phyloP scores from a whole-genome alignment of 2,888 invertebrate genomes.

The Tiphia femorata region DNA sequence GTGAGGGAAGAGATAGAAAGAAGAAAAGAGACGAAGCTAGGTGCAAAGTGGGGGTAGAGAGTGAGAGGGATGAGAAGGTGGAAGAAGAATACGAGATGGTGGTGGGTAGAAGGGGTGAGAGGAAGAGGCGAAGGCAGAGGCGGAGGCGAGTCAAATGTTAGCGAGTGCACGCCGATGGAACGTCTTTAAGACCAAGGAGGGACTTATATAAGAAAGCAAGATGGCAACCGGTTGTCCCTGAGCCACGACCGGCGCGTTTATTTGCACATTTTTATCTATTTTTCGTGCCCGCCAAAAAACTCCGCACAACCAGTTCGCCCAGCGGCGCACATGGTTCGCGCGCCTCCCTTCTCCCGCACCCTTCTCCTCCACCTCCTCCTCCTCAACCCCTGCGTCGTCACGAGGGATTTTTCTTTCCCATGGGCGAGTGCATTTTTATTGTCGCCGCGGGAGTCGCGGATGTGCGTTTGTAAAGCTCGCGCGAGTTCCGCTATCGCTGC shows the following conservation, averaged over 20 bases:
- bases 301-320: slow-evolving; percentile 44
- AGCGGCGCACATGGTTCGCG: slow-evolving; percentile 40
- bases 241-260: slow-evolving; percentile 65
- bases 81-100: slow-evolving; percentile 27
- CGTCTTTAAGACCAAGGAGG: slow-evolving; percentile 58
- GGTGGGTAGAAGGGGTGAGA: slow-evolving; percentile 15
- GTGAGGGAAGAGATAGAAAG: slow-evolving; percentile 2
- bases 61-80: slow-evolving; percentile 26
- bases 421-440: slow-evolving; percentile 20
- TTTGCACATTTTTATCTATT: slow-evolving; percentile 68
- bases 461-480: neutral
- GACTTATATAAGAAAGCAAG: slow-evolving; percentile 68
- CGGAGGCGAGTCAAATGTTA: slow-evolving; percentile 51
- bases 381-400: slow-evolving; percentile 2
- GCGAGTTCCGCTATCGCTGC: neutral
- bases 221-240: slow-evolving; percentile 68
- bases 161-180: slow-evolving; percentile 55
- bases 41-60: slow-evolving; percentile 17
- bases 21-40: slow-evolving; percentile 6
- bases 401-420: slow-evolving; percentile 37
- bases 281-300: slow-evolving; percentile 58
- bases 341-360: slow-evolving; percentile 21
- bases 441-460: slow-evolving; percentile 13
- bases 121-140: slow-evolving; percentile 19
- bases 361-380: slow-evolving; percentile 10